A percentile compares a stretch with the other conserved stretches of the same genome.
These are phyloP conservation scores for Alosa sapidissima DNA, from an alignment of 2,797 vertebrate genomes.

Conservation along the genomic window DNA sequence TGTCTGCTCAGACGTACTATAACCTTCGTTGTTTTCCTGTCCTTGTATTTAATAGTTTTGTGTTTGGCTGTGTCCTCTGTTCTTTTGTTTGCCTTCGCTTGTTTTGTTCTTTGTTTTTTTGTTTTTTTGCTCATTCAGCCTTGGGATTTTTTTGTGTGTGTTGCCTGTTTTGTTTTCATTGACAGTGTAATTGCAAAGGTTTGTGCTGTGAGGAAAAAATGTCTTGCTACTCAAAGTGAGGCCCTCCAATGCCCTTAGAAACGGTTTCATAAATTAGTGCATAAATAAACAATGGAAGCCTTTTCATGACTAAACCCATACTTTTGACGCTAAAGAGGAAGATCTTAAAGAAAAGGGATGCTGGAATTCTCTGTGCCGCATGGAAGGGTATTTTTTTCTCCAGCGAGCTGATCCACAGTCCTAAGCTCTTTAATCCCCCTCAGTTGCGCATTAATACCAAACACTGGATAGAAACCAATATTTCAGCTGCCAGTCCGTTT, in stretches of 20 bases:
- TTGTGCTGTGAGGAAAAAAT: neutral
- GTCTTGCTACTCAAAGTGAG: neutral
- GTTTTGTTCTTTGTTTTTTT: neutral
- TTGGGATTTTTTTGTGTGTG: neutral
- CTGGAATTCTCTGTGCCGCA: constrained; percentile 49
- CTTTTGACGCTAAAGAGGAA: neutral
- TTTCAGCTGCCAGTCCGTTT: constrained; percentile 31
- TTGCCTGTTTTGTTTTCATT: constrained; percentile 1
- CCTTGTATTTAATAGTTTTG: neutral
- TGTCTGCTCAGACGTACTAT: neutral
- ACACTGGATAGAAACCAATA: constrained; percentile 38
- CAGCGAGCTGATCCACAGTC: constrained; percentile 36
- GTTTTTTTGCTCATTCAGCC: constrained; percentile 31
- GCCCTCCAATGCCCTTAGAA: neutral
- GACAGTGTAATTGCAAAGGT: constrained; percentile 12
- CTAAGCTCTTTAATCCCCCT: constrained; percentile 51
- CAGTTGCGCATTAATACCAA: constrained; percentile 51
- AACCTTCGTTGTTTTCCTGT: neutral
- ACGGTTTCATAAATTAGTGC: neutral
- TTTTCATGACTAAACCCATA: neutral
- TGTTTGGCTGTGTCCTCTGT: neutral
- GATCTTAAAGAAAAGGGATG: neutral
- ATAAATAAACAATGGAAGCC: neutral
- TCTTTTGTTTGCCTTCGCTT: neutral
- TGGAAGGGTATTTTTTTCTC: constrained; percentile 45